Evolutionary conservation across 2,113 vertebrate genomes (phyloP).

Genomic region (Pluvialis apricaria): DNA sequence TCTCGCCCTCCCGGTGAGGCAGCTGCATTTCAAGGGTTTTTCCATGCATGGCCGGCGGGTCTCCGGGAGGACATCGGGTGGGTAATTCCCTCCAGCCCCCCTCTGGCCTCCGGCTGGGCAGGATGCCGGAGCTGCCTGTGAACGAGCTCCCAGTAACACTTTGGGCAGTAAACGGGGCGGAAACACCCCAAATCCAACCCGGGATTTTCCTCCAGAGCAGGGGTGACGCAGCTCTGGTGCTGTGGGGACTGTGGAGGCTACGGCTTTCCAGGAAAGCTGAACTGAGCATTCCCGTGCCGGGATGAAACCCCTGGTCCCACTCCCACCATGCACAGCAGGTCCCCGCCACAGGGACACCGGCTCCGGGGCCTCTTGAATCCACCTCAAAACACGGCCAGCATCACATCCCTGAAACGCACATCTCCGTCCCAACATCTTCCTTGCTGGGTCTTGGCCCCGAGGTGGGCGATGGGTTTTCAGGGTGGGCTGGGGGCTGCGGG

Average conservation of each 20-base stretch:
- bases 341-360: neutral
- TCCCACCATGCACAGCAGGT: neutral
- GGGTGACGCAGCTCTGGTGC: neutral
- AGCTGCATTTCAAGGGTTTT: neutral
- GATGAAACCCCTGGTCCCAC: neutral
- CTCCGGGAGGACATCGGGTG: neutral
- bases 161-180: neutral
- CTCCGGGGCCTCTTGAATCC: neutral
- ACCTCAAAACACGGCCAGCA: neutral
- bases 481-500: neutral
- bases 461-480: neutral
- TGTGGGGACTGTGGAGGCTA: neutral
- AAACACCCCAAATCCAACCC: neutral
- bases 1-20: neutral
- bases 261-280: neutral
- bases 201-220: neutral
- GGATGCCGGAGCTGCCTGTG: neutral
- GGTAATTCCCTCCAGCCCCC: neutral
- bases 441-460: accelerated
- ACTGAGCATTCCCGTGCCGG: neutral
- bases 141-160: neutral
- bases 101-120: neutral
- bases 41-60: neutral
- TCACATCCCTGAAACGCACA: accelerated
- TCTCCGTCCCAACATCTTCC: neutral